Evolutionary conservation across 1,140 invertebrate genomes (phyloP).

Genomic region (Thalassaphorura encarpata): DNA sequence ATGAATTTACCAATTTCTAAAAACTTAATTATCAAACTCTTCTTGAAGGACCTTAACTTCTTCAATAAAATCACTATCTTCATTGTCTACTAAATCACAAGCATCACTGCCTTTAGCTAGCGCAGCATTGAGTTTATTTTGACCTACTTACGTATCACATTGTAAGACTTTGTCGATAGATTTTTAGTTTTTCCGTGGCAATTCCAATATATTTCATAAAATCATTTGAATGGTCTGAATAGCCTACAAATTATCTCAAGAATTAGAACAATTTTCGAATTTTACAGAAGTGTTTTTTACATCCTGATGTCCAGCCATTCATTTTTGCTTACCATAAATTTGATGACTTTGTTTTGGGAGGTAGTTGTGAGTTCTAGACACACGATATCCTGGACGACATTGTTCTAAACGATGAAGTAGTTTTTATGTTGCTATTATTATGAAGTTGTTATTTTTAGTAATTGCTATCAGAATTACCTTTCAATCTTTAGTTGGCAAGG

Average conservation of each 20-base stretch:
- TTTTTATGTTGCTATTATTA: too few relatives aligned
- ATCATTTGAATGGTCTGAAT: conserved; percentile 81
- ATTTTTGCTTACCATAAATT: conserved; percentile 78
- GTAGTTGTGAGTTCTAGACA: conserved; percentile 84
- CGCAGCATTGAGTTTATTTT: conserved; percentile 68
- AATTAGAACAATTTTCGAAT: too few relatives aligned
- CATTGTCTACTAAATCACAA: conserved; percentile 66
- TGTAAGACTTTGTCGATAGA: conserved; percentile 79
- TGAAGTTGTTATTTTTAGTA: too few relatives aligned
- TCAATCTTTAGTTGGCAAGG: conserved; percentile 66
- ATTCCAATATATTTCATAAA: conserved; percentile 83
- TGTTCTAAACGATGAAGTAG: too few relatives aligned
- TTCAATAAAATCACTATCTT: conserved; percentile 81
- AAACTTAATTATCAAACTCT: conserved; percentile 33
- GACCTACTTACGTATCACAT: conserved; percentile 67
- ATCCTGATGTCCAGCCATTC: conserved; percentile 75
- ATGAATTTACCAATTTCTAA: not conserved
- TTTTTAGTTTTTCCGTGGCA: conserved; percentile 76
- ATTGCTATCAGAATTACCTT: conserved; percentile 81
- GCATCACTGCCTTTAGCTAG: conserved; percentile 70
- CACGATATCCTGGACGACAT: conserved; percentile 87
- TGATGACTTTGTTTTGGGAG: conserved; percentile 79
- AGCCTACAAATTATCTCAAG: too few relatives aligned
- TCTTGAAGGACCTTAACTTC: conserved; percentile 79
- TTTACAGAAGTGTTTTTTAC: too few relatives aligned